A percentile compares a stretch with the other conserved stretches of the same genome.
Conservation (phyloP, 2,113 vertebrate genomes). For the Syngnathus floridae region DNA sequence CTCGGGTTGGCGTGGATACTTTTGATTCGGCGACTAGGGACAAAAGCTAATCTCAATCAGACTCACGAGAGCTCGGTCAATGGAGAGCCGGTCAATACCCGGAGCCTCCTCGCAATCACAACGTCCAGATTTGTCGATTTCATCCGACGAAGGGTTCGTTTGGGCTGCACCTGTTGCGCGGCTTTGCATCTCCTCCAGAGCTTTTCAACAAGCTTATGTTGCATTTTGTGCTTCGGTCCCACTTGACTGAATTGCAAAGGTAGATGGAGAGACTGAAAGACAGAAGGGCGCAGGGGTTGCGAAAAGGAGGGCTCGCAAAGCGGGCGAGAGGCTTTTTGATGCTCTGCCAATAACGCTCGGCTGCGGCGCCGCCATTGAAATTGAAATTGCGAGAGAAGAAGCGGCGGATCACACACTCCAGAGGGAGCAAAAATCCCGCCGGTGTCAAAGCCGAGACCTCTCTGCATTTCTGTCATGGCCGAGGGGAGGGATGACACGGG, state of each 20-base stretch:
- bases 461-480: constrained; percentile 22
- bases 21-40: constrained; percentile 1
- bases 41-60: constrained; percentile 8
- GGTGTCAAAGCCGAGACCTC: constrained; percentile 35
- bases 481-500: constrained; percentile 8
- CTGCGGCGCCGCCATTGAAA: constrained; percentile 39
- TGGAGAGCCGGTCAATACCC: constrained; percentile 11
- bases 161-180: constrained; percentile 28
- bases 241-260: not conserved
- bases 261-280: not conserved
- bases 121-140: not conserved
- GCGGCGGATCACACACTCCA: constrained; percentile 43
- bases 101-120: not conserved
- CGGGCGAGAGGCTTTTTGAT: constrained; percentile 32
- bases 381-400: constrained; percentile 42
- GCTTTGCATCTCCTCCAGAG: constrained; percentile 5
- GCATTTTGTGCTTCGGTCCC: constrained; percentile 3
- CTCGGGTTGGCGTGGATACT: not conserved
- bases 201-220: constrained; percentile 6
- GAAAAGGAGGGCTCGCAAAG: not conserved
- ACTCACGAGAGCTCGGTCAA: constrained; percentile 8
- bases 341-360: constrained; percentile 41
- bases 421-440: constrained; percentile 35
- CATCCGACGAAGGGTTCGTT: not conserved
- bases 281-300: not conserved